Percentiles rank a stretch among this genome's conserved stretches.
phyloP scores from a whole-genome alignment of 92 coral and sea anemone genomes.

The Epizoanthus scotinus region DNA sequence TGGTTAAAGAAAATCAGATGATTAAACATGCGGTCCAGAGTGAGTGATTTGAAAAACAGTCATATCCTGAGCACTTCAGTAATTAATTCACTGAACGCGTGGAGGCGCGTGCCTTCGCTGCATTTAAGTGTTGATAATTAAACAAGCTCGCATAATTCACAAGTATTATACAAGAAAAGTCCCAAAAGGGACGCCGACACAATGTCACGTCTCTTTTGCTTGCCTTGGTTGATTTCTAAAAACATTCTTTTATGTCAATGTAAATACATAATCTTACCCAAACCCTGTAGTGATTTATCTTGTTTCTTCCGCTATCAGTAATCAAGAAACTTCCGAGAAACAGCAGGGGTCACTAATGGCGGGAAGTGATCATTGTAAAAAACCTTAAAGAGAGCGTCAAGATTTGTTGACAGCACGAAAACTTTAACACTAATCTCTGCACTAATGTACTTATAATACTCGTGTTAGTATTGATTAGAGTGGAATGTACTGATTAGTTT shows the following conservation, averaged over 20 bases:
- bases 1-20: neutral
- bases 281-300: neutral
- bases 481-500: neutral
- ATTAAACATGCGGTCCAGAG: neutral
- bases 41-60: neutral
- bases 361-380: neutral
- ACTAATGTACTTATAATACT: neutral
- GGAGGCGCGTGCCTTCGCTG: conserved; percentile 32
- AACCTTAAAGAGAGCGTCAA: neutral
- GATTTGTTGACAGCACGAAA: neutral
- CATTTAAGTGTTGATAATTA: neutral
- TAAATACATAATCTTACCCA: conserved; percentile 12
- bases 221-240: conserved; percentile 25
- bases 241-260: conserved; percentile 17
- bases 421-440: neutral
- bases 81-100: conserved; percentile 35
- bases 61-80: neutral
- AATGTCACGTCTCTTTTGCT: conserved; percentile 30
- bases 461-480: conserved; percentile 13
- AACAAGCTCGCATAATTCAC: conserved; percentile 1
- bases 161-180: conserved; percentile 1
- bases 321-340: neutral
- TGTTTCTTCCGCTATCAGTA: neutral
- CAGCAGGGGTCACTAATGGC: neutral
- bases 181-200: conserved; percentile 15